Base-by-base conservation (phyloP, 2,888 invertebrate genomes). In the Diadromus collaris region DNA sequence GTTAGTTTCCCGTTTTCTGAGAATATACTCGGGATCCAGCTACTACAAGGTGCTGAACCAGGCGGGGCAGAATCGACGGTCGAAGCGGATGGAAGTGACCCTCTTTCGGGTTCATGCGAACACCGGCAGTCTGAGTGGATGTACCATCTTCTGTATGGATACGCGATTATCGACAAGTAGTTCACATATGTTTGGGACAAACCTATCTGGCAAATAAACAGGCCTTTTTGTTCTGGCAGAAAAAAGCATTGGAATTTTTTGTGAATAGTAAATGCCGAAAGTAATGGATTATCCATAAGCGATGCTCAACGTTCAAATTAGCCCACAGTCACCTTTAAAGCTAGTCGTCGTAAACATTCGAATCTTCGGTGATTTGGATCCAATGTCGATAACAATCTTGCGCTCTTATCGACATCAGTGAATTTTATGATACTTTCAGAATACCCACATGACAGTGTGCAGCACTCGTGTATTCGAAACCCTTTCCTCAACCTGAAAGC, bases 101-200 rank as follows among this genome's bases (percentile, higher is more conserved):
- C 65, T 48, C 34, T 51, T 67, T 67, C 48, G 65, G 38, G 34
- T n/a, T 29, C 58, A 48, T 6, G 41, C 51, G 34, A 67, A 58
- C 34, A 51, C 34, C 58, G 21, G 29, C 21, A 56, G 63, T 76
- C 29, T 48, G 64, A 74, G 61, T 27, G 78, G 81, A 80, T 83
- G 19, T 13, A 24, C 13, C 29, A 19, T 16, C 16, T 65, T 27
- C 34, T 32, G 10, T 32, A 10, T 54, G 44, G 21, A 58, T 29
- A 24, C 32, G 21, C 29, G 24, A 56, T 29, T 6, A 64, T 56
- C 71, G 63, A 41, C 21, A 63, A n/a, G 7, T 27, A 13, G 7
- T 61, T 13, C 7, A 51, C 29, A 9, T 38, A 41, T 19, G 13
- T 41, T 41, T 9, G 29, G 16, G 51, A 10, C 1, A n/a, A 46